Percentiles rank a stretch among this genome's conserved stretches.
Conservation (phyloP, 2,113 vertebrate species). For the Alectura lathami region DNA sequence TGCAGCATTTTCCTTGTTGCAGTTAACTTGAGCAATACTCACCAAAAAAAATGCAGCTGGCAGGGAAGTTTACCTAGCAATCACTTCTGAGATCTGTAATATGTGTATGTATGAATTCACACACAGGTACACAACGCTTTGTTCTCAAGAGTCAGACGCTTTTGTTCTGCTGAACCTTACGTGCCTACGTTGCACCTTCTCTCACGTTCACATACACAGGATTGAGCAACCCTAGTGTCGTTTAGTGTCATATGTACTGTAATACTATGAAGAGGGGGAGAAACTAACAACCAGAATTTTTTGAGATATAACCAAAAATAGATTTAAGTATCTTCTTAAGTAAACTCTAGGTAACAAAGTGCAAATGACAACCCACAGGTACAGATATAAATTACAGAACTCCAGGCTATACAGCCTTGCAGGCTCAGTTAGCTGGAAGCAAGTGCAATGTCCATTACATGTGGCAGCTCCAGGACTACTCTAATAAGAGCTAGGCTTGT, state of each 20-base stretch:
- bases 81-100: not conserved
- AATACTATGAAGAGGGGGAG: not conserved
- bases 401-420: not conserved
- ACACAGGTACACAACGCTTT: not conserved
- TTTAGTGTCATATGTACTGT: not conserved
- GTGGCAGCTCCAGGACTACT: not conserved
- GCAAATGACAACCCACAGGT: not conserved
- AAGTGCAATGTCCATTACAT: not conserved
- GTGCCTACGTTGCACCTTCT: not conserved
- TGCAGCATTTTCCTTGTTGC: not conserved
- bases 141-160: not conserved
- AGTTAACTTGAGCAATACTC: not conserved
- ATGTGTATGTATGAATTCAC: not conserved
- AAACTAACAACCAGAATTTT: not conserved
- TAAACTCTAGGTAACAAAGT: not conserved
- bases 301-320: not conserved
- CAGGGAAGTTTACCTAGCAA: no score
- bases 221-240: not conserved
- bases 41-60: no score
- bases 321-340: not conserved
- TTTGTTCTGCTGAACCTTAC: not conserved
- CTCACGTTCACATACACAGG: not conserved
- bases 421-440: not conserved
- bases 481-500: not conserved
- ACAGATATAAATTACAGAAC: not conserved